Conservation (phyloP, 2,888 invertebrate genomes). For the Villa cingulata region DNA sequence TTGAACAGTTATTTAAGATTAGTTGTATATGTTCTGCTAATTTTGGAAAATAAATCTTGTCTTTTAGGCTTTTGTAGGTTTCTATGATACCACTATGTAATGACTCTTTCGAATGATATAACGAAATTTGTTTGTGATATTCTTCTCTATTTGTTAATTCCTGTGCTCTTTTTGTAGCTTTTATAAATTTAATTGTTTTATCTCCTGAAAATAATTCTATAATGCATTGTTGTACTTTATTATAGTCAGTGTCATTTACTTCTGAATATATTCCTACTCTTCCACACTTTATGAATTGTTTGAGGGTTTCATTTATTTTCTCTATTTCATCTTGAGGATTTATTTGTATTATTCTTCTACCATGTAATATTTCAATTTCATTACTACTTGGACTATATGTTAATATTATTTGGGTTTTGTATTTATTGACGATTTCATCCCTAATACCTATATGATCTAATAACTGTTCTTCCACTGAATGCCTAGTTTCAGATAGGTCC, state of each 20-base stretch:
- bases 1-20: slow-evolving; percentile 10
- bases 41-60: slow-evolving; percentile 11
- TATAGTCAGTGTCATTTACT: slow-evolving; percentile 8
- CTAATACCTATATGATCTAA: too few species aligned
- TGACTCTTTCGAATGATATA: slow-evolving; percentile 8
- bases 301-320: slow-evolving; percentile 10
- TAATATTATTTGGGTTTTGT: too few species aligned
- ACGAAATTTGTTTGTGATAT: slow-evolving; percentile 6
- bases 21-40: slow-evolving; percentile 9
- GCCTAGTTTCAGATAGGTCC: slow-evolving; percentile 4
- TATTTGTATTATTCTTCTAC: too few species aligned
- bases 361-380: neutral
- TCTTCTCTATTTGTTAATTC: neutral
- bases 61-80: slow-evolving; percentile 9
- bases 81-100: slow-evolving; percentile 1
- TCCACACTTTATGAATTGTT: slow-evolving; percentile 4
- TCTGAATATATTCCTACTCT: slow-evolving; percentile 5
- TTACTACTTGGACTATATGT: neutral
- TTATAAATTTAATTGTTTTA: slow-evolving; percentile 5
- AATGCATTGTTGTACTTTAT: slow-evolving; percentile 8
- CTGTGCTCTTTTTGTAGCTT: slow-evolving; percentile 2
- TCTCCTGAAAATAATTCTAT: slow-evolving; percentile 7
- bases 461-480: slow-evolving; percentile 9
- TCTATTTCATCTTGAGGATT: slow-evolving; percentile 4
- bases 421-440: too few species aligned